Evolutionary conservation across 2,797 vertebrate genomes (phyloP).

Genomic region (Muscicapa comitata): DNA sequence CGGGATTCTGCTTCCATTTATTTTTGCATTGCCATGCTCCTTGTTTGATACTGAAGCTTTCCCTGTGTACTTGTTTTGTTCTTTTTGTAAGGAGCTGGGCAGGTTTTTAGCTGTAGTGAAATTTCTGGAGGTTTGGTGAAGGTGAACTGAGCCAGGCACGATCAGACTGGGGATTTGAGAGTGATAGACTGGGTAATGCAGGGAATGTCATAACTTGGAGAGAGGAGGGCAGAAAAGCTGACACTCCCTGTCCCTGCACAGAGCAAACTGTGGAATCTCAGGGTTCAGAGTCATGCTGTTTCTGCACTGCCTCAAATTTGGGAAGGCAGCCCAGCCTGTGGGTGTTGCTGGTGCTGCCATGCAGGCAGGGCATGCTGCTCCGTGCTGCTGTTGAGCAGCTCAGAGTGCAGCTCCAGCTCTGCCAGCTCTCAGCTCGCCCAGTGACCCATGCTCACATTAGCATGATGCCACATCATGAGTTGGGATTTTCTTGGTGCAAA

Average conservation of each 20-base stretch:
- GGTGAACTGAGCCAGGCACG: neutral
- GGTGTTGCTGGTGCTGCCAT: neutral
- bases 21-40: neutral
- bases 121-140: neutral
- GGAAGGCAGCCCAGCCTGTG: neutral
- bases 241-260: too few species aligned
- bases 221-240: neutral
- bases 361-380: neutral
- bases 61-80: neutral
- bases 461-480: neutral
- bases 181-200: neutral
- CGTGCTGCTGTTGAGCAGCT: neutral
- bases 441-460: accelerated
- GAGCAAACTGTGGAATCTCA: neutral
- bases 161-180: neutral
- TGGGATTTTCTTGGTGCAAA: neutral
- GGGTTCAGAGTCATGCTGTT: neutral
- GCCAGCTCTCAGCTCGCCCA: neutral
- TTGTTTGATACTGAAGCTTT: neutral
- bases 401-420: neutral
- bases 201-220: neutral
- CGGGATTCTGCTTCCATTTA: neutral
- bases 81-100: neutral
- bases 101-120: neutral
- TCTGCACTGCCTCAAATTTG: neutral